A percentile compares a stretch with the other conserved stretches of the same genome.
Conservation (phyloP, 1,140 invertebrate genomes). For the Globodera ellingtonae region DNA sequence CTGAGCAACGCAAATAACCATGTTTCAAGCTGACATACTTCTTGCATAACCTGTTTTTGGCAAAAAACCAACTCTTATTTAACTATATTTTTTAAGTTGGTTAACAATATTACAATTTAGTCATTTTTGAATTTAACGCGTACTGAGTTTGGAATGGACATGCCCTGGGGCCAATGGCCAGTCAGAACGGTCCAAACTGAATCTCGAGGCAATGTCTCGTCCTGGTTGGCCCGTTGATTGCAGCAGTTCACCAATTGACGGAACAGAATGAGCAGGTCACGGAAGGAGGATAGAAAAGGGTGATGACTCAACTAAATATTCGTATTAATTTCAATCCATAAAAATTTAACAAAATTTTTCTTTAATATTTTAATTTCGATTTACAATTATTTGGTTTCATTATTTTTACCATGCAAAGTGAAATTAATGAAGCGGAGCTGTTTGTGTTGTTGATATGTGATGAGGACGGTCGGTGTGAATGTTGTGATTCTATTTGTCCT, state of each 20-base stretch:
- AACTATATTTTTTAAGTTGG: not conserved
- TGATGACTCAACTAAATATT: constrained; percentile 87
- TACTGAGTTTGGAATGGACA: constrained; percentile 13
- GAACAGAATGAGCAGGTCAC: constrained; percentile 91
- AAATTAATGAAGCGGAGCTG: constrained; percentile 4
- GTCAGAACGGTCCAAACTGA: constrained; percentile 67
- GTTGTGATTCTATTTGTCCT: not conserved
- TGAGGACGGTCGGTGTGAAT: not conserved
- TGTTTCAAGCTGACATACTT: constrained; percentile 95
- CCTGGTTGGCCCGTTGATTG: constrained; percentile 72
- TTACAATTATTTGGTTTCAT: not conserved
- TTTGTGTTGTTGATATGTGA: not conserved
- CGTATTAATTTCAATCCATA: constrained; percentile 19
- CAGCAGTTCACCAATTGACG: constrained; percentile 94
- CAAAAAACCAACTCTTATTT: not conserved
- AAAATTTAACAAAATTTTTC: too few species aligned
- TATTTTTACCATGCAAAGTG: constrained; percentile 2
- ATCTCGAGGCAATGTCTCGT: constrained; percentile 61
- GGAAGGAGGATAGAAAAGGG: constrained; percentile 95
- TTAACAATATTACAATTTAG: too few species aligned
- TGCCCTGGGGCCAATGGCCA: constrained; percentile 72
- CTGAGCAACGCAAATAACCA: constrained; percentile 78
- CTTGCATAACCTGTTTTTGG: constrained; percentile 76
- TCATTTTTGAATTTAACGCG: not conserved
- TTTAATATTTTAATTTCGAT: not conserved